Conservation (phyloP, 1,140 invertebrate genomes). For the Euura saliciscinereae region DNA sequence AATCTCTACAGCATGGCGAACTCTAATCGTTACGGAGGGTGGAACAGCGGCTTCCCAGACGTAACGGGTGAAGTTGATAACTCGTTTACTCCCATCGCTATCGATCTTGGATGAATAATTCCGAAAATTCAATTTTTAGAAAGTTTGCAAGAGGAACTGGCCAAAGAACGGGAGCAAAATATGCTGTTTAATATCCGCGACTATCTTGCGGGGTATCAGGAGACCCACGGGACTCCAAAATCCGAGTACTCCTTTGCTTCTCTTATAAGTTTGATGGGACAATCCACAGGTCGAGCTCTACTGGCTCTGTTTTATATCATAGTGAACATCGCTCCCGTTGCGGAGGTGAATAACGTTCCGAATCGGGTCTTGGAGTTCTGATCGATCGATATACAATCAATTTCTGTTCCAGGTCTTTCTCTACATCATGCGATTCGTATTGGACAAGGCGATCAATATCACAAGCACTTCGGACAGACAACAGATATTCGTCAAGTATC, state of each 20-base stretch:
- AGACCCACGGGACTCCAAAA: slow-evolving; percentile 37
- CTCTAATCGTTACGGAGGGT: not conserved
- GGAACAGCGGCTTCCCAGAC: not conserved
- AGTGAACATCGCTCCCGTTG: slow-evolving; percentile 43
- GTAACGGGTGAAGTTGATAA: not conserved
- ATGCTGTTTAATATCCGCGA: slow-evolving; percentile 35
- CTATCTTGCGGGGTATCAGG: slow-evolving; percentile 48
- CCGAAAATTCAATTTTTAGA: not conserved
- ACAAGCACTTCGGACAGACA: slow-evolving; percentile 34
- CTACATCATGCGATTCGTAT: slow-evolving; percentile 45
- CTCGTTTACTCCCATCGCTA: not conserved
- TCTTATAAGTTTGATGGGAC: slow-evolving; percentile 46
- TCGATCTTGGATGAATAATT: too few species aligned
- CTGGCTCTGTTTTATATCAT: slow-evolving; percentile 45
- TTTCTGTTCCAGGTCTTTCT: slow-evolving; percentile 47
- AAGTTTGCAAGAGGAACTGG: not conserved
- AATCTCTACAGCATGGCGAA: slow-evolving; percentile 38
- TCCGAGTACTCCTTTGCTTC: slow-evolving; percentile 45
- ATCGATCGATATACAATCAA: slow-evolving; percentile 8
- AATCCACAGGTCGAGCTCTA: slow-evolving; percentile 43
- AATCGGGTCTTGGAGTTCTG: slow-evolving; percentile 5
- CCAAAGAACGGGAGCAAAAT: slow-evolving; percentile 14
- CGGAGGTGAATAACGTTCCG: slow-evolving; percentile 37
- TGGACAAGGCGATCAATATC: slow-evolving; percentile 48
- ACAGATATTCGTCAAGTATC: slow-evolving; percentile 40